phyloP scores from a whole-genome alignment of 2,113 vertebrate genomes.

The Hemibagrus wyckioides region DNA sequence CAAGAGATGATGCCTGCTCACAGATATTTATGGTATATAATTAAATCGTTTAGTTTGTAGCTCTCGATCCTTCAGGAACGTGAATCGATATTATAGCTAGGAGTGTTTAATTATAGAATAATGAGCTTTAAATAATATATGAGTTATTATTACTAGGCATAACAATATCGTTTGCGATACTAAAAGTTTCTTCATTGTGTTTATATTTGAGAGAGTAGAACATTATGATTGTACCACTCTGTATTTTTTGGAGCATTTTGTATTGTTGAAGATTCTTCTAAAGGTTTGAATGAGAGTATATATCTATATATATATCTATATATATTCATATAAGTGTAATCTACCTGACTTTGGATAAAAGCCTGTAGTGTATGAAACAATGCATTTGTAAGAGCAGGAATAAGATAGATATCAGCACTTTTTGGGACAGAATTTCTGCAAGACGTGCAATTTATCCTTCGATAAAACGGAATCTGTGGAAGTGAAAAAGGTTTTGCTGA shows the following conservation, averaged over 20 bases:
- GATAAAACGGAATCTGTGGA: not conserved
- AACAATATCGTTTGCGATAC: not conserved
- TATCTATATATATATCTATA: too few species aligned
- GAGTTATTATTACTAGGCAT: not conserved
- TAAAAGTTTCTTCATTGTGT: not conserved
- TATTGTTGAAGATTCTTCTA: not conserved
- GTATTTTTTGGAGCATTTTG: not conserved
- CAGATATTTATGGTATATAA: not conserved
- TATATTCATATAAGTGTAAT: not conserved
- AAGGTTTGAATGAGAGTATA: not conserved
- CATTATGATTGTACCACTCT: not conserved
- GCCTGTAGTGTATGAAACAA: not conserved
- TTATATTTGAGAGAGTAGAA: not conserved
- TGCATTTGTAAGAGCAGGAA: too few species aligned
- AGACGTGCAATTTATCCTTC: not conserved
- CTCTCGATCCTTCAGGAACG: too few species aligned
- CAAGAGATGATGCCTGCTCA: not conserved
- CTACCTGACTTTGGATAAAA: not conserved
- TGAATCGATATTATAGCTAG: not conserved
- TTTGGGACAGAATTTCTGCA: not conserved
- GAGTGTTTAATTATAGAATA: not conserved
- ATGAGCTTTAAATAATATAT: not conserved
- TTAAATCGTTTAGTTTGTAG: too few species aligned
- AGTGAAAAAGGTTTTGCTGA: not conserved
- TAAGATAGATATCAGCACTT: conserved; percentile 5